phyloP scores from a whole-genome alignment of 2,888 invertebrate genomes.

The Adelognathus sp. region DNA sequence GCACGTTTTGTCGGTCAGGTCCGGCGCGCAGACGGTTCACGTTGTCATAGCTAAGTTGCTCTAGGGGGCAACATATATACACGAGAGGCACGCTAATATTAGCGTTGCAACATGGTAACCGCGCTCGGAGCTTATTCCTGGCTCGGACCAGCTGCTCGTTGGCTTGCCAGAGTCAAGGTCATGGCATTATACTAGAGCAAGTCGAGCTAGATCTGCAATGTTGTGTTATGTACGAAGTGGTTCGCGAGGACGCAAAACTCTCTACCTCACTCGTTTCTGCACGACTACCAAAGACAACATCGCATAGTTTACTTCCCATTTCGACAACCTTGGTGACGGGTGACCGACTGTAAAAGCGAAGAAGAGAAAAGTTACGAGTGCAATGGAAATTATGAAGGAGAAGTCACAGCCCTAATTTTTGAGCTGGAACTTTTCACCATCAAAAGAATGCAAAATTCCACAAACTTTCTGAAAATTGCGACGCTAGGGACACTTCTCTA shows the following conservation, averaged over 20 bases:
- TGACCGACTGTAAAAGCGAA: background rate
- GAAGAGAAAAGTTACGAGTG: background rate
- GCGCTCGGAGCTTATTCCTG: slow-evolving; percentile 78
- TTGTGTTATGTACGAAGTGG: slow-evolving; percentile 1
- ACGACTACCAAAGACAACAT: background rate
- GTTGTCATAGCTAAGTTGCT: slow-evolving; percentile 46
- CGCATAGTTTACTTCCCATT: background rate
- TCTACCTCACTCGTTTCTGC: background rate
- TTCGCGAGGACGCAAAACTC: background rate
- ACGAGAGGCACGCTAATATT: slow-evolving; percentile 75
- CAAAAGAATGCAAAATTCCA: background rate
- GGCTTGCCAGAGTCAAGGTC: slow-evolving; percentile 80
- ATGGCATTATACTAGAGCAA: slow-evolving; percentile 71
- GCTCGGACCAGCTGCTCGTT: slow-evolving; percentile 74
- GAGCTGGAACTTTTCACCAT: background rate
- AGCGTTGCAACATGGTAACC: slow-evolving; percentile 78
- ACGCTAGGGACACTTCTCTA: no score
- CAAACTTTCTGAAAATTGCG: no score
- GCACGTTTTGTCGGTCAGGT: slow-evolving; percentile 50
- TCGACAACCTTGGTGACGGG: background rate
- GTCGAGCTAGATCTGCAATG: slow-evolving; percentile 52
- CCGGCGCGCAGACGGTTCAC: slow-evolving; percentile 40
- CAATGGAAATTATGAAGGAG: background rate
- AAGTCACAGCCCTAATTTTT: background rate
- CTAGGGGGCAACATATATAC: slow-evolving; percentile 48